phyloP scores from a whole-genome alignment of 2,888 invertebrate species.

The Cosmia pyralina region DNA sequence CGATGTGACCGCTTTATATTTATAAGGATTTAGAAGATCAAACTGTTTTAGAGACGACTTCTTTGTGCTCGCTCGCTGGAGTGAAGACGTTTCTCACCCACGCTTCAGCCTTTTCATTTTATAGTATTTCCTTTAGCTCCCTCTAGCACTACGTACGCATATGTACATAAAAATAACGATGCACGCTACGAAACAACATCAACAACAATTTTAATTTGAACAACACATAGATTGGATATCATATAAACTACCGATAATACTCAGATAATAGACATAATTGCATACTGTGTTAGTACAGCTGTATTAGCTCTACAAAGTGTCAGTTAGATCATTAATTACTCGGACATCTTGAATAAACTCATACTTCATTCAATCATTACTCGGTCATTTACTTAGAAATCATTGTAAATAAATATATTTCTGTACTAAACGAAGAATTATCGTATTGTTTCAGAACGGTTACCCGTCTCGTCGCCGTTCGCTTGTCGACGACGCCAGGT shows the following conservation, averaged over 20 bases:
- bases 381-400: background rate
- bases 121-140: conserved; percentile 11
- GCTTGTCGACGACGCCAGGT: conserved; percentile 99
- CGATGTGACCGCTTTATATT: conserved; percentile 87
- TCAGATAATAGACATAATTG: conserved; percentile 28
- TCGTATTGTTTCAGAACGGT: conserved; percentile 95
- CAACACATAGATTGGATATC: conserved; percentile 12
- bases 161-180: background rate
- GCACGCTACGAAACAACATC: background rate
- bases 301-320: conserved; percentile 6
- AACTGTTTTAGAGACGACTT: conserved; percentile 73
- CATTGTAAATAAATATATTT: conserved; percentile 2
- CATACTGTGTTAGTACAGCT: conserved; percentile 19
- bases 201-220: conserved; percentile 1
- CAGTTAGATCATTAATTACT: conserved; percentile 12
- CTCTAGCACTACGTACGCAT: background rate
- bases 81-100: conserved; percentile 47
- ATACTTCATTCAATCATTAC: conserved; percentile 15
- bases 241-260: conserved; percentile 28
- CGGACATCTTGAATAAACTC: background rate
- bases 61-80: conserved; percentile 68
- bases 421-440: background rate
- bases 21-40: conserved; percentile 87
- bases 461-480: conserved; percentile 98
- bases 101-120: conserved; percentile 29